phyloP scores from a whole-genome alignment of 2,797 vertebrate species.

The Phalloptychus januarius region DNA sequence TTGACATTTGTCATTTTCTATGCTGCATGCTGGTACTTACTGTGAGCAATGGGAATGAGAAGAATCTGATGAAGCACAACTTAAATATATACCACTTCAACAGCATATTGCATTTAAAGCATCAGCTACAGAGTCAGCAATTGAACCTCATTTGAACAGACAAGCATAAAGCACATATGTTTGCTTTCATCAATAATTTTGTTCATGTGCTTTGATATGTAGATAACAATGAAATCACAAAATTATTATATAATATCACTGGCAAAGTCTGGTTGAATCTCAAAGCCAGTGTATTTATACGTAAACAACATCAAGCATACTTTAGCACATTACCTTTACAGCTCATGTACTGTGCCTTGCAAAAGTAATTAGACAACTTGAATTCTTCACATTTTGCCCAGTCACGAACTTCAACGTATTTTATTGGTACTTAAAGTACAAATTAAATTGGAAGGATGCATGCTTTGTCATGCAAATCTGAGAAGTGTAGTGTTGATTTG shows the following conservation, averaged over 20 bases:
- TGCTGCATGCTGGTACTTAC: slow-evolving; percentile 14
- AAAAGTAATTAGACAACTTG: background rate
- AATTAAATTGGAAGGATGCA: background rate
- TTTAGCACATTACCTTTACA: slow-evolving; percentile 16
- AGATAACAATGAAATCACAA: background rate
- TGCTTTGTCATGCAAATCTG: background rate
- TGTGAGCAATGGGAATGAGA: slow-evolving; percentile 18
- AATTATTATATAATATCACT: background rate
- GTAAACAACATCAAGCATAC: slow-evolving; percentile 12
- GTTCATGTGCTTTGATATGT: background rate
- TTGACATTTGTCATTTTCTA: background rate
- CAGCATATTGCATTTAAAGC: slow-evolving; percentile 16
- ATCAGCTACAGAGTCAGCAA: slow-evolving; percentile 40
- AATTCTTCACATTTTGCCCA: background rate
- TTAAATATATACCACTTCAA: slow-evolving; percentile 31
- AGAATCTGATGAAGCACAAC: slow-evolving; percentile 8
- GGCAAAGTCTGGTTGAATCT: background rate
- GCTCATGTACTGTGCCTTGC: background rate
- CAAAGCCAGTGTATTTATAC: background rate
- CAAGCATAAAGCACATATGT: slow-evolving; percentile 18
- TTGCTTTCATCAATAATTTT: slow-evolving; percentile 1
- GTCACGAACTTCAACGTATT: background rate
- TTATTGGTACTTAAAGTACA: background rate
- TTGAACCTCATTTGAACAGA: slow-evolving; percentile 25
- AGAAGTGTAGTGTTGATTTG: background rate